Conservation (phyloP, 1,140 invertebrate species). For the Heliothis subflexa region DNA sequence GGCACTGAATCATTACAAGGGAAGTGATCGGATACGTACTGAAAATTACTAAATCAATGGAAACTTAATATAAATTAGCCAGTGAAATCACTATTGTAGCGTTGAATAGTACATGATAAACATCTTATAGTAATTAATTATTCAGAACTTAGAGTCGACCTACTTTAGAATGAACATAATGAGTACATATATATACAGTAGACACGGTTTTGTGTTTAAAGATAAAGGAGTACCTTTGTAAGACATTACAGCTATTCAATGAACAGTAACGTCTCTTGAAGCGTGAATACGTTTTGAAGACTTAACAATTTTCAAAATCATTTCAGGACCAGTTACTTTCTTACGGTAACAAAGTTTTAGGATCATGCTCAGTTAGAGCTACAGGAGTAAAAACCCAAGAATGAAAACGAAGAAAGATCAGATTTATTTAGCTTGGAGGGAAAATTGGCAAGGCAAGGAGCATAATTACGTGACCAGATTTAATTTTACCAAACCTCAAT, state of each 20-base stretch:
- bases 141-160: not conserved
- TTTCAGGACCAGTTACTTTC: not conserved
- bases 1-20: not conserved
- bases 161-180: slow-evolving; percentile 1
- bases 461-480: too few relatives aligned
- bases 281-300: slow-evolving; percentile 15
- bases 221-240: slow-evolving; percentile 8
- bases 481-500: too few relatives aligned
- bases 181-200: not conserved
- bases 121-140: not conserved
- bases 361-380: not conserved
- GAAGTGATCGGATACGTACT: not conserved
- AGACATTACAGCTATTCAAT: slow-evolving; percentile 25
- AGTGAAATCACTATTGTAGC: slow-evolving; percentile 10
- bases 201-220: slow-evolving; percentile 2
- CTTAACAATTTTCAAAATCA: not conserved
- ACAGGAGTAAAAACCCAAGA: too few relatives aligned
- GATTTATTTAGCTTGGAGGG: too few relatives aligned
- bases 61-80: slow-evolving; percentile 13
- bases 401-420: too few relatives aligned
- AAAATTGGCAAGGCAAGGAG: too few relatives aligned
- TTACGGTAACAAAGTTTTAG: not conserved
- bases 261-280: slow-evolving; percentile 6
- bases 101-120: not conserved
- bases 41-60: slow-evolving; percentile 16